These are phyloP conservation scores for Enteromius afrohamiltoni DNA, from an alignment of 2,797 vertebrate genomes.

Conservation along the genomic window DNA sequence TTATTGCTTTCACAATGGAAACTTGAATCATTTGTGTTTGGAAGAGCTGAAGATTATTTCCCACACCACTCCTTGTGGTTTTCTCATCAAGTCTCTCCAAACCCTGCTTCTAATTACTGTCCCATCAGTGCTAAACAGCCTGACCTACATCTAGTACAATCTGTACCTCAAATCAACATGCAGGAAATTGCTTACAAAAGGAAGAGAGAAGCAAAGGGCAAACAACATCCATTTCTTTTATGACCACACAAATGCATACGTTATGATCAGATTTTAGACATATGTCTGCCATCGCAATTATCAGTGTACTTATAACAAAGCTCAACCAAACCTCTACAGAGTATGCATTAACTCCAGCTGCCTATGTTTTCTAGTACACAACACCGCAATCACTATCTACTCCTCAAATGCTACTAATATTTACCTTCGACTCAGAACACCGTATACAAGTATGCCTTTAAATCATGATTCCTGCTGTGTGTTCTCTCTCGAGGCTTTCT, in stretches of 20 bases:
- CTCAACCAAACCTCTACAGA: not conserved
- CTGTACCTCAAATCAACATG: not conserved
- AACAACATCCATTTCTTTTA: slow-evolving; percentile 1
- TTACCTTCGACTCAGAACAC: slow-evolving; percentile 19
- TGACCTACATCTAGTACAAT: slow-evolving; percentile 10
- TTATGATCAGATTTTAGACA: not conserved
- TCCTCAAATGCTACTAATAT: not conserved
- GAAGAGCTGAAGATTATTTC: not conserved
- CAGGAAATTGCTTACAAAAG: slow-evolving; percentile 5
- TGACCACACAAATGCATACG: not conserved
- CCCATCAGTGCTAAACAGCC: not conserved
- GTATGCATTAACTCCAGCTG: not conserved
- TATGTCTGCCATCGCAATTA: not conserved
- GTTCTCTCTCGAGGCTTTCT: not conserved
- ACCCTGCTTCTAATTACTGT: not conserved
- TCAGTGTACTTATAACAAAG: not conserved
- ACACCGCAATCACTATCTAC: not conserved
- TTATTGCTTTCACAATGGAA: not conserved
- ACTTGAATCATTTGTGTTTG: not conserved
- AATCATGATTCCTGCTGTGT: slow-evolving; percentile 23
- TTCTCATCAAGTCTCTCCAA: not conserved
- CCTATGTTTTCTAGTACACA: not conserved
- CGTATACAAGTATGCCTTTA: not conserved
- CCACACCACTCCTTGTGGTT: not conserved
- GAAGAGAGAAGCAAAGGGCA: not conserved